Percentiles rank a stretch among this genome's conserved stretches.
Conservation (phyloP, 2,797 vertebrate species). For the Limnodromus scolopaceus region DNA sequence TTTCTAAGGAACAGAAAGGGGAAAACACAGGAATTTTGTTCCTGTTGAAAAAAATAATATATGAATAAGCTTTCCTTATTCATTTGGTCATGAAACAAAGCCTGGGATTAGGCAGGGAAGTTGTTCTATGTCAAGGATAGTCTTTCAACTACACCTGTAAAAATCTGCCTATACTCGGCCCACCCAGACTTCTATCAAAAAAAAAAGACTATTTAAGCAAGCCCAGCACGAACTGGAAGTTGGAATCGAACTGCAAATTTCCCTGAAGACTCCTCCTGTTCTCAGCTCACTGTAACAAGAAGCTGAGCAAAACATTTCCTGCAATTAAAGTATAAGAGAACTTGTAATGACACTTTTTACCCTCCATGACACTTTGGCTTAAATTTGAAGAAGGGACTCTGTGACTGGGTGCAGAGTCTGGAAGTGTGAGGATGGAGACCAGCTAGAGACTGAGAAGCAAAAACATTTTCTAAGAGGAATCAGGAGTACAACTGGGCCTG, state of each 20-base stretch:
- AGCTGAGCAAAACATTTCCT: slow-evolving; percentile 43
- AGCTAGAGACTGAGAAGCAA: neutral
- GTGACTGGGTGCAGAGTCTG: neutral
- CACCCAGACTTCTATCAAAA: neutral
- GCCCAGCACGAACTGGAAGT: neutral
- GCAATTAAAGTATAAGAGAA: slow-evolving; percentile 21
- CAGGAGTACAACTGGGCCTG: neutral
- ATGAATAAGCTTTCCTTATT: neutral
- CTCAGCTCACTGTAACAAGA: neutral
- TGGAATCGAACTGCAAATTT: slow-evolving; percentile 1
- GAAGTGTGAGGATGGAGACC: neutral
- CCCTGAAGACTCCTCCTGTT: slow-evolving; percentile 5
- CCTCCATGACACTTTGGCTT: neutral
- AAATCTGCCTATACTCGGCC: neutral
- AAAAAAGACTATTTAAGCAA: neutral
- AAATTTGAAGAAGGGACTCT: neutral
- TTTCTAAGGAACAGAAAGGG: slow-evolving; percentile 14
- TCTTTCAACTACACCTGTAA: slow-evolving; percentile 37
- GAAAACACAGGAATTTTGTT: neutral
- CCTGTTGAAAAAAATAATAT: neutral
- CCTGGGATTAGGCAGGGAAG: neutral
- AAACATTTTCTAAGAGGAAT: neutral
- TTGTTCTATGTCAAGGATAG: neutral
- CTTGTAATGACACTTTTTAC: slow-evolving; percentile 15
- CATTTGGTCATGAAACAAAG: neutral